Conservation (phyloP, 2,797 vertebrate genomes). For the Euthynnus affinis region DNA sequence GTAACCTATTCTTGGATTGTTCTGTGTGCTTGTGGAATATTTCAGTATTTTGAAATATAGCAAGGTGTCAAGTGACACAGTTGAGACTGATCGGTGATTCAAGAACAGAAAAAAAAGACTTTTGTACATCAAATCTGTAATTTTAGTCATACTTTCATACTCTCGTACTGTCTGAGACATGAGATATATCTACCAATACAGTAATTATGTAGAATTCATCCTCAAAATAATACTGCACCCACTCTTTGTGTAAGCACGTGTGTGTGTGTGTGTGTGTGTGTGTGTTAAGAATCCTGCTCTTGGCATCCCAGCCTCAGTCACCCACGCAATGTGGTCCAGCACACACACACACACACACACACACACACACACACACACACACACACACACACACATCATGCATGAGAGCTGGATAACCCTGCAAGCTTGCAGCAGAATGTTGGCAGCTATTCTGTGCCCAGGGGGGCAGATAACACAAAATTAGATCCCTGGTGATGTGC, state of each 20-base stretch:
- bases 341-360: slow-evolving; percentile 20
- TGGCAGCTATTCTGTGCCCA: slow-evolving; percentile 39
- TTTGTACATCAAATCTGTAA: not conserved
- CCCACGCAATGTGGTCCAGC: slow-evolving; percentile 45
- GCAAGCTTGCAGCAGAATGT: slow-evolving; percentile 44
- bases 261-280: slow-evolving; percentile 24
- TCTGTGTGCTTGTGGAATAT: not conserved
- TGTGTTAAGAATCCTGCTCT: slow-evolving; percentile 29
- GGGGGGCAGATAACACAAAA: slow-evolving; percentile 49
- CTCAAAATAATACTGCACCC: slow-evolving; percentile 42
- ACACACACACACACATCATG: slow-evolving; percentile 19
- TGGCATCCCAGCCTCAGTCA: slow-evolving; percentile 53
- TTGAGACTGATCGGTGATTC: not conserved
- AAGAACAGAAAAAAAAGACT: no score
- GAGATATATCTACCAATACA: slow-evolving; percentile 5
- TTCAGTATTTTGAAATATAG: not conserved
- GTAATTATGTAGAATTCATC: slow-evolving; percentile 40
- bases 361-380: slow-evolving; percentile 16
- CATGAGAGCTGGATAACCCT: slow-evolving; percentile 36
- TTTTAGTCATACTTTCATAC: not conserved
- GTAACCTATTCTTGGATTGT: not conserved
- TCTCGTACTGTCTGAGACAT: slow-evolving; percentile 1
- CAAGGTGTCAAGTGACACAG: not conserved
- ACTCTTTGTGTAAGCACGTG: slow-evolving; percentile 33
- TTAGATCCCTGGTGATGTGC: slow-evolving; percentile 52